A percentile compares a stretch with the other conserved stretches of the same genome.
phyloP scores from a whole-genome alignment of 92 coral and sea anemone species.

The Epizoanthus ramosus region DNA sequence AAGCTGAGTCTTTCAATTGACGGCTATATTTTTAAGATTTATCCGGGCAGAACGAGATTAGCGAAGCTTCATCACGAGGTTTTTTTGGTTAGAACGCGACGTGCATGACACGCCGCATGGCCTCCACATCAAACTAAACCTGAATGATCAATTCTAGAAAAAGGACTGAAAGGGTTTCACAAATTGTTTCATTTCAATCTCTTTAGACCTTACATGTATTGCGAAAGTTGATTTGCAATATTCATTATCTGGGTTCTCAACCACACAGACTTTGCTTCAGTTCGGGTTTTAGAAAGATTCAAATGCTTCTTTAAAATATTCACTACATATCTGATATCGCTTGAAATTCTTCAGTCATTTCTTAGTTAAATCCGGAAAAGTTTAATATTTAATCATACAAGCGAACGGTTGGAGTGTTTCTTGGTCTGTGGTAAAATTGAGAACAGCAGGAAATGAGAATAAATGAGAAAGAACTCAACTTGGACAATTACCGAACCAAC shows the following conservation, averaged over 20 bases:
- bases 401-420: slow-evolving; percentile 12
- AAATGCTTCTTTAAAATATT: background rate
- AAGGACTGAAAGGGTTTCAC: background rate
- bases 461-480: background rate
- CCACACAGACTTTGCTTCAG: background rate
- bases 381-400: slow-evolving; percentile 7
- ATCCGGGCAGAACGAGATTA: slow-evolving; percentile 21
- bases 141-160: no score
- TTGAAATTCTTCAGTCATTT: background rate
- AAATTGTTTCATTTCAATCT: background rate
- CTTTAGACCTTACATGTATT: background rate
- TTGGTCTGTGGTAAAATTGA: slow-evolving; percentile 3
- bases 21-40: slow-evolving; percentile 7
- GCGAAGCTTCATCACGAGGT: slow-evolving; percentile 5
- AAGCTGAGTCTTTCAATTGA: slow-evolving; percentile 36
- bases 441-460: background rate
- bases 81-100: slow-evolving; percentile 3
- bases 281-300: no score
- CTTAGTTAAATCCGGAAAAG: slow-evolving; percentile 10
- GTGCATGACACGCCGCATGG: slow-evolving; percentile 1
- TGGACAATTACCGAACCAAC: slow-evolving; percentile 22
- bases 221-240: background rate
- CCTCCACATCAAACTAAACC: no score
- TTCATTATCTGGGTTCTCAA: background rate
- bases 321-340: no score